Evolutionary conservation across 2,113 vertebrate species (phyloP).

Genomic region (Castor canadensis): DNA sequence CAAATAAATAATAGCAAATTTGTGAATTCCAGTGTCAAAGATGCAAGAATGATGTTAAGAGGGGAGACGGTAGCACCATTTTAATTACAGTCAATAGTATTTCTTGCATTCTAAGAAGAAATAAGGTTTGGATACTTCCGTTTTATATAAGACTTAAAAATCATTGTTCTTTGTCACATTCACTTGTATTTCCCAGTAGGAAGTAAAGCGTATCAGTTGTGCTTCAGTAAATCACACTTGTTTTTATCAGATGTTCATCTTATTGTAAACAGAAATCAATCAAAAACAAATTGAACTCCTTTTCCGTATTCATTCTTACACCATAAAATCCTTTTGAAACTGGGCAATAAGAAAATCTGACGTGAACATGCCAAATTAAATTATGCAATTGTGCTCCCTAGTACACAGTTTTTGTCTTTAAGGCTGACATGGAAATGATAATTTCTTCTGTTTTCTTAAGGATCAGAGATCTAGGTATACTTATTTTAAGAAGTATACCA

Average conservation of each 20-base stretch:
- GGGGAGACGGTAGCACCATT: not conserved
- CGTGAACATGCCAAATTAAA: not conserved
- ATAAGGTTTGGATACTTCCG: not conserved
- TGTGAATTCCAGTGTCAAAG: conserved; percentile 30
- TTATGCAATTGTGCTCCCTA: not conserved
- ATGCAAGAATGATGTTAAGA: not conserved
- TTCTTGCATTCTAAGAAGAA: not conserved
- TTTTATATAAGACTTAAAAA: conserved; percentile 11
- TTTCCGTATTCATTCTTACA: conserved; percentile 25
- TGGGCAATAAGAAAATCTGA: not conserved
- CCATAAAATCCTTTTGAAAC: conserved; percentile 36
- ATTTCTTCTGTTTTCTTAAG: conserved; percentile 7
- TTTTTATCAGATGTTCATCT: conserved; percentile 32
- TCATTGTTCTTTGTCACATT: not conserved
- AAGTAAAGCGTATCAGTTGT: not conserved
- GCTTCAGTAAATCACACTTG: conserved; percentile 32
- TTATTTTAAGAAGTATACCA: not conserved
- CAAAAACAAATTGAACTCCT: not conserved
- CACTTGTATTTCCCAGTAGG: conserved; percentile 3
- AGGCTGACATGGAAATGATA: not conserved
- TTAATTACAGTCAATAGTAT: not conserved
- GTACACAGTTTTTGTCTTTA: not conserved
- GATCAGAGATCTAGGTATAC: not conserved
- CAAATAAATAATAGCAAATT: too few relatives aligned
- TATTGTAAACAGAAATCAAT: conserved; percentile 35